Conservation (phyloP, 1,140 invertebrate genomes). For the Anastrepha ludens region DNA sequence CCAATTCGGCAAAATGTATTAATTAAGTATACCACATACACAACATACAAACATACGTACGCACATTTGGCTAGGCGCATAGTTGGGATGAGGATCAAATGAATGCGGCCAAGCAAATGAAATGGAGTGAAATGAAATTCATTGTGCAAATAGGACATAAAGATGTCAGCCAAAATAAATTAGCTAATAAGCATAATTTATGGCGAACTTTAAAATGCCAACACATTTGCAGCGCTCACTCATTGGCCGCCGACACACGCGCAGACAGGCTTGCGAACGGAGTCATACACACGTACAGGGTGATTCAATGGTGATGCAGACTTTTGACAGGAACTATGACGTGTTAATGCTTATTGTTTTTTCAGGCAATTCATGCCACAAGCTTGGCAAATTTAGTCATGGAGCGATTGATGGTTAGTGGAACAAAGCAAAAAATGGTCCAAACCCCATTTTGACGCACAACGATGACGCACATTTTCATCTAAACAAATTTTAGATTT, state of each 20-base stretch:
- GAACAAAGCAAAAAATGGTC: no score
- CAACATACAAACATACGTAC: neutral
- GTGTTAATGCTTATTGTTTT: no score
- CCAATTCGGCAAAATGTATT: slow-evolving; percentile 14
- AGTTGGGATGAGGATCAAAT: slow-evolving; percentile 68
- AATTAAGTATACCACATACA: neutral
- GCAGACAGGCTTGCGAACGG: neutral
- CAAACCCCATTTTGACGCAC: no score
- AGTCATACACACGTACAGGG: neutral
- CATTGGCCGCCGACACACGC: neutral
- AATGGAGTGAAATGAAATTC: slow-evolving; percentile 56
- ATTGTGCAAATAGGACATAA: slow-evolving; percentile 60
- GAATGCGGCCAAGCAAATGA: slow-evolving; percentile 59
- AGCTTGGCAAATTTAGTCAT: no score
- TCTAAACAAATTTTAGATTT: no score
- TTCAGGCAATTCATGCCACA: no score
- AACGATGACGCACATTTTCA: no score
- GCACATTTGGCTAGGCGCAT: slow-evolving; percentile 59
- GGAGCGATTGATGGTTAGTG: no score
- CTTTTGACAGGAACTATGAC: no score
- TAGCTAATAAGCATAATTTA: slow-evolving; percentile 55
- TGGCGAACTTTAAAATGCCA: slow-evolving; percentile 39
- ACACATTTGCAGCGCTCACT: slow-evolving; percentile 1
- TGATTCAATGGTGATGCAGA: no score
- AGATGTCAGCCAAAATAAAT: slow-evolving; percentile 65